phyloP scores from a whole-genome alignment of 2,113 vertebrate species.

The Mustela nigripes region DNA sequence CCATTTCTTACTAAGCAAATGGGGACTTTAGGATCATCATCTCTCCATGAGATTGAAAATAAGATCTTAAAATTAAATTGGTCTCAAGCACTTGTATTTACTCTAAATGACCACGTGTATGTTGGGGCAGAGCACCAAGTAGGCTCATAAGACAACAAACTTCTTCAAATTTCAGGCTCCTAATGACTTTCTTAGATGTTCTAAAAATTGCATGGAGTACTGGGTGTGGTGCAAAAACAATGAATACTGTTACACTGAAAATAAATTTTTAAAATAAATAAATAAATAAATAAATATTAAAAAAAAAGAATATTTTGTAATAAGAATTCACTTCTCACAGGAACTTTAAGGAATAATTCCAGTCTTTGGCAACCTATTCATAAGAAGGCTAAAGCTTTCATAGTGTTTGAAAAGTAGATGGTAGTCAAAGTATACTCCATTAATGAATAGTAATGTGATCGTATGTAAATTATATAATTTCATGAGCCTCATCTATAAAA shows the following conservation, averaged over 20 bases:
- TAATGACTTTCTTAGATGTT: conserved; percentile 38
- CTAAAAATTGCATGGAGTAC: not conserved
- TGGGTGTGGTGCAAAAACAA: too few relatives aligned
- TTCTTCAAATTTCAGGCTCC: conserved; percentile 62
- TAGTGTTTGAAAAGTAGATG: not conserved
- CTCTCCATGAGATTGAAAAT: conserved; percentile 2
- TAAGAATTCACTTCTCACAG: not conserved
- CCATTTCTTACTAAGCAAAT: not conserved
- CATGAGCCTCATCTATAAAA: not conserved
- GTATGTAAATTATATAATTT: not conserved
- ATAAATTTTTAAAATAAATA: too few relatives aligned
- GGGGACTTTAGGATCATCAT: not conserved
- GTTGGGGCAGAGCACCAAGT: not conserved
- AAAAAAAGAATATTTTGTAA: not conserved
- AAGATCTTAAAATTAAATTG: conserved; percentile 54
- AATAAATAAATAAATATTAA: too few relatives aligned
- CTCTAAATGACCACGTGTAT: not conserved
- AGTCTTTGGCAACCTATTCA: not conserved
- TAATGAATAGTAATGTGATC: not conserved
- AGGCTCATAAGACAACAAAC: conserved; percentile 18
- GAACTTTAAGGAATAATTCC: not conserved
- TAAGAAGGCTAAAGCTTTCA: not conserved
- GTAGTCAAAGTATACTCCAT: not conserved
- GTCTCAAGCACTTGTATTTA: conserved; percentile 20
- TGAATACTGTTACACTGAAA: too few relatives aligned